Evolutionary conservation across 2,888 invertebrate genomes (phyloP), one percentile per base, ranked within the genome.

Genomic region (Tuta absoluta): DNA sequence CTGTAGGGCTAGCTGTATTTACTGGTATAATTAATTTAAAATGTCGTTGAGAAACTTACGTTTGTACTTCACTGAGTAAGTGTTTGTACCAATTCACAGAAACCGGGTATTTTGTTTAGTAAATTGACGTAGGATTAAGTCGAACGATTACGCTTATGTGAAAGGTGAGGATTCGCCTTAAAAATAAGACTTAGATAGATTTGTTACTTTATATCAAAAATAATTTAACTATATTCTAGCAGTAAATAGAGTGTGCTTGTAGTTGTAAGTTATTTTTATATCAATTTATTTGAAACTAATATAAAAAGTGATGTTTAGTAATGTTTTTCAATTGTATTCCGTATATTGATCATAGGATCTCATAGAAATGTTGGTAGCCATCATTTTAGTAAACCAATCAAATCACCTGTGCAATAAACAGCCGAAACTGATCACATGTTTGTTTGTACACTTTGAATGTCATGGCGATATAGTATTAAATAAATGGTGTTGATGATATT

Each of bases 121-220:
- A 72, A 81, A 79, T 79, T 75, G 75, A 76, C 69, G 68, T 87
- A 88, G 86, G 74, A 72, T 78, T 87, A 88, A 88, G 89, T 84
- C 77, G 78, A 89, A 89, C 82, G 86, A 89, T 87, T 89, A 90
- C 90, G 90, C 90, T 90, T 90, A 90, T 82, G 78, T 77, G 74
- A 74, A 78, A 82, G 88, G 87, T 82, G 80, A 71, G 69, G 66
- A 66, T 65, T 75, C 81, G 85, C 89, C 89, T 87, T 87, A 79
- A 82, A 82, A 84, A 86, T 87, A 88, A 89, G 90, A 89, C 88
- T 89, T 89, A 70, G 74, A 81, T 79, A 83, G 80, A 81, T 79
- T 80, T 85, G 84, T 84, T 85, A 80, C 77, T 78, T 79, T 84
- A 80, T 80, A 84, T 84, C 78, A 79, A 79, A 33, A 86, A 85